phyloP scores from a whole-genome alignment of 2,113 vertebrate species.

The Lamprologus callipterus region DNA sequence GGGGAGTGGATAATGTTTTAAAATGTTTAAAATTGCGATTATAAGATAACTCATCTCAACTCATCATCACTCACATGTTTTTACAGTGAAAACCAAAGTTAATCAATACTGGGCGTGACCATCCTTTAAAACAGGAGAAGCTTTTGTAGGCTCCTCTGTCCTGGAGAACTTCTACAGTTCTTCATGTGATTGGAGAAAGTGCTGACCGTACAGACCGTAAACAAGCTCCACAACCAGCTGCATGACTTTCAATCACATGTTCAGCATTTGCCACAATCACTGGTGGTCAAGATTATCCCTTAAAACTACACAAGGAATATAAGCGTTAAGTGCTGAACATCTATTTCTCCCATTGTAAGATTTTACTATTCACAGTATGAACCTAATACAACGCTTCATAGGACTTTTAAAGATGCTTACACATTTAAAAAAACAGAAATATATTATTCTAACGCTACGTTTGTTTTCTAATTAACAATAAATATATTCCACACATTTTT shows the following conservation, averaged over 20 bases:
- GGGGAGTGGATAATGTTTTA: neutral
- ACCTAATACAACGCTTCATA: neutral
- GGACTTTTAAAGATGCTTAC: neutral
- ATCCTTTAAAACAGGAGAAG: neutral
- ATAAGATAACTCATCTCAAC: neutral
- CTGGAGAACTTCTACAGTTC: neutral
- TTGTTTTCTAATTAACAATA: neutral
- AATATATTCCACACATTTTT: neutral
- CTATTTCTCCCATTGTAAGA: neutral
- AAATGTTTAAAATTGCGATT: neutral
- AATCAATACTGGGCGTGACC: too few species aligned
- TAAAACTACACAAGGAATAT: neutral
- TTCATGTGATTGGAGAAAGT: neutral
- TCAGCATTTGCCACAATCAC: neutral
- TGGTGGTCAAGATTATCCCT: neutral
- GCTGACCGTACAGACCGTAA: accelerated
- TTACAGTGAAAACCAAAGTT: neutral
- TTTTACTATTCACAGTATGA: neutral
- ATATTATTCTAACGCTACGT: neutral
- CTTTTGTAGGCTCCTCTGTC: neutral
- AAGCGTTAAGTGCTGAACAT: neutral
- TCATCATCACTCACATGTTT: neutral
- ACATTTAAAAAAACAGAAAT: neutral
- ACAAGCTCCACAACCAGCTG: neutral
- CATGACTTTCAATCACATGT: neutral